phyloP scores from a whole-genome alignment of 2,797 vertebrate species.

The Melanotaenia pygmaea region DNA sequence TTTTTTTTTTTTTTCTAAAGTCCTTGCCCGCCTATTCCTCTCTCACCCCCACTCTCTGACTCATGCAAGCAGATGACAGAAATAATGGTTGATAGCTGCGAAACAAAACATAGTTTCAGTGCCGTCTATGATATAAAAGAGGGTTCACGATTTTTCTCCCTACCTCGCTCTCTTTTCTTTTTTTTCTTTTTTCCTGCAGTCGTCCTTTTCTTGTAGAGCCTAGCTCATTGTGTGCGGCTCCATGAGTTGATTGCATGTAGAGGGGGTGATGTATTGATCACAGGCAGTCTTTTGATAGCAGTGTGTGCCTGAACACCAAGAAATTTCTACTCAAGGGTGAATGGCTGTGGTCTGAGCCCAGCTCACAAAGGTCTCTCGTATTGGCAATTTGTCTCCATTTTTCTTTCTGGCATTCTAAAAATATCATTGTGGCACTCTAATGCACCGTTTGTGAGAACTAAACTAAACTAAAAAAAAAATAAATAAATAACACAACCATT shows the following conservation, averaged over 20 bases:
- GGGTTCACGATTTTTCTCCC: constrained; percentile 52
- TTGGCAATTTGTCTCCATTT: constrained; percentile 41
- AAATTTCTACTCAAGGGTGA: constrained; percentile 60
- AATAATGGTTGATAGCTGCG: constrained; percentile 83
- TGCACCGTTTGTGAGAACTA: constrained; percentile 24
- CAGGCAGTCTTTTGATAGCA: constrained; percentile 74
- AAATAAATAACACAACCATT: background rate
- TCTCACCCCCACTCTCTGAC: constrained; percentile 70
- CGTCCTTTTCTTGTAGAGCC: constrained; percentile 49
- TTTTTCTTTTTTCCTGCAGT: constrained; percentile 2
- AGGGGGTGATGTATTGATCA: constrained; percentile 80
- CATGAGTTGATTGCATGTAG: constrained; percentile 74
- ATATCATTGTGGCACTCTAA: constrained; percentile 35
- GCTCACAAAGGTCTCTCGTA: constrained; percentile 65
- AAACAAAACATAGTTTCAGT: constrained; percentile 74
- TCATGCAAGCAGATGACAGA: constrained; percentile 81
- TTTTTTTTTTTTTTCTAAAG: constrained; percentile 79
- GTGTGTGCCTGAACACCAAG: constrained; percentile 59
- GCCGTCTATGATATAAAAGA: constrained; percentile 62
- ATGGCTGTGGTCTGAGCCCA: constrained; percentile 61
- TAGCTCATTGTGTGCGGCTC: constrained; percentile 69
- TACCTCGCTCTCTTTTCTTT: background rate
- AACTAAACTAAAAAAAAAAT: background rate
- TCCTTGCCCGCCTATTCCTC: constrained; percentile 46
- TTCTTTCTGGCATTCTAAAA: constrained; percentile 32